Conservation (phyloP, 2,113 vertebrate species). For the Struthidea cinerea region DNA sequence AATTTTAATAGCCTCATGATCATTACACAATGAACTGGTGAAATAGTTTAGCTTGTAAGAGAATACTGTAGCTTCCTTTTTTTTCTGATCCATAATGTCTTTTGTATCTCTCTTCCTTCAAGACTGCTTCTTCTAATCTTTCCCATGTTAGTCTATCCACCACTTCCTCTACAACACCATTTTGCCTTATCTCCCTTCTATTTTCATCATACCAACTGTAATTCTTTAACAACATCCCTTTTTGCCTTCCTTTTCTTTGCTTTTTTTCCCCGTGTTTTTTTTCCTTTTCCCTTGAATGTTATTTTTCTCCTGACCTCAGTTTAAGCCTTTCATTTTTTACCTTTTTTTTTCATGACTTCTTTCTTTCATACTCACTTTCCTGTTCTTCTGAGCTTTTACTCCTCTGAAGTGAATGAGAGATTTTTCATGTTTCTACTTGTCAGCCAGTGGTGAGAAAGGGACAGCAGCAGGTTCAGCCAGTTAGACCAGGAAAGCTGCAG, state of each 20-base stretch:
- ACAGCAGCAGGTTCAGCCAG: background rate
- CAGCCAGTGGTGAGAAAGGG: background rate
- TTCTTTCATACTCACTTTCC: background rate
- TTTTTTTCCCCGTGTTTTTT: background rate
- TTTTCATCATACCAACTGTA: background rate
- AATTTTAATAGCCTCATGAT: background rate
- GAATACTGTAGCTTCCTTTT: background rate
- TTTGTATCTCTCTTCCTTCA: background rate
- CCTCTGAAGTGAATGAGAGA: background rate
- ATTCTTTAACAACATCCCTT: background rate
- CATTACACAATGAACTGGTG: background rate
- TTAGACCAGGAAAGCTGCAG: background rate
- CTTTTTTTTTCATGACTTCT: background rate
- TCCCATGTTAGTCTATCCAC: background rate
- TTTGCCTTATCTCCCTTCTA: background rate
- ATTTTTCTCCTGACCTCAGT: background rate
- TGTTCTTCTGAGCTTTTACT: background rate
- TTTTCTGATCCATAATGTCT: background rate
- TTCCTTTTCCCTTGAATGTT: background rate
- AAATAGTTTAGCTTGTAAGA: background rate
- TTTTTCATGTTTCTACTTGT: conserved; percentile 15
- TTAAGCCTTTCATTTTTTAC: background rate
- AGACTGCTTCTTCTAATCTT: conserved; percentile 1
- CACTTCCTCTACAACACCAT: background rate
- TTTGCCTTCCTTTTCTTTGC: background rate